Evolutionary conservation across 2,888 invertebrate species (phyloP).

Genomic region (Macrophya annulata): DNA sequence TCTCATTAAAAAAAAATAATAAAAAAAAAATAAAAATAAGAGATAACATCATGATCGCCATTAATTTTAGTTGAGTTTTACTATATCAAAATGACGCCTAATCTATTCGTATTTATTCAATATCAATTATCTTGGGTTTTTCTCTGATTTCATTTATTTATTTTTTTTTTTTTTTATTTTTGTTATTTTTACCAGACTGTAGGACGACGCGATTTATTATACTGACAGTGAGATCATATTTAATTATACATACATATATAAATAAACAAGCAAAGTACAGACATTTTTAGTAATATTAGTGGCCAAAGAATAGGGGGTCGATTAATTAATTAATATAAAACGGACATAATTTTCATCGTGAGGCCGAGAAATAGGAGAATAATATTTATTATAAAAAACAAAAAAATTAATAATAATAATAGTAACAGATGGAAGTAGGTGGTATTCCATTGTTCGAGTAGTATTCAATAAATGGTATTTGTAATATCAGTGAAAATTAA

Average conservation of each 20-base stretch:
- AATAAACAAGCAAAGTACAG: not conserved
- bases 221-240: not conserved
- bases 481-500: not conserved
- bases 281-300: not conserved
- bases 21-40: not conserved
- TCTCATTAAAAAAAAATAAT: not conserved
- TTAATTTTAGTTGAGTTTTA: not conserved
- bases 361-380: constrained; percentile 6
- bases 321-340: not conserved
- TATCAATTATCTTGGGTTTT: not conserved
- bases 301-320: not conserved
- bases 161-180: not conserved
- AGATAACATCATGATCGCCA: not conserved
- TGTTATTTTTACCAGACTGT: not conserved
- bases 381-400: not conserved
- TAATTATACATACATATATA: not conserved
- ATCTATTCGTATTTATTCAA: not conserved
- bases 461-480: constrained; percentile 5
- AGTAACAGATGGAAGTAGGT: not conserved
- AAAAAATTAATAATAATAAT: not conserved
- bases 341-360: constrained; percentile 10
- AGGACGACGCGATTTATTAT: not conserved
- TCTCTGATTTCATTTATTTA: too few species aligned
- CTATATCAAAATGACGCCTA: constrained; percentile 1
- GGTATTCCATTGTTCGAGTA: not conserved